These are phyloP conservation scores for Grantiella picta DNA, from an alignment of 2,113 vertebrate species.

Conservation along the genomic window DNA sequence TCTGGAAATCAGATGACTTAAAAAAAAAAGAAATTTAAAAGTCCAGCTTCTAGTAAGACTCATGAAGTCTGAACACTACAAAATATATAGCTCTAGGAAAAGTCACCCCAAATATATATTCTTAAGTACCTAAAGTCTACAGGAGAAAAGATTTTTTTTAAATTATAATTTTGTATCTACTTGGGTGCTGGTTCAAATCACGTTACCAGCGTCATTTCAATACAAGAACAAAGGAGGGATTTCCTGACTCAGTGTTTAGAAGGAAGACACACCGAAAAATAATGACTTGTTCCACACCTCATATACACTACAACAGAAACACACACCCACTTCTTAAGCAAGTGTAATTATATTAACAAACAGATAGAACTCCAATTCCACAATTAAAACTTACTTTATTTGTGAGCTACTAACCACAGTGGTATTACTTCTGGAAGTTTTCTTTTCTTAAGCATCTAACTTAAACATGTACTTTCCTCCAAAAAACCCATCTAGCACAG, in stretches of 20 bases:
- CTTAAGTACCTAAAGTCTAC: neutral
- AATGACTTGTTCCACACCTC: neutral
- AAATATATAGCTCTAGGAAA: neutral
- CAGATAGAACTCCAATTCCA: neutral
- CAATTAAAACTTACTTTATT: neutral
- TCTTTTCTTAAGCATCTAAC: neutral
- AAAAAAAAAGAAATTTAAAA: neutral
- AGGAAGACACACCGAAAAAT: neutral
- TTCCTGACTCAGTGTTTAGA: neutral
- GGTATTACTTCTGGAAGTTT: neutral
- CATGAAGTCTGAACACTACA: neutral
- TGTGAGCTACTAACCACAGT: neutral
- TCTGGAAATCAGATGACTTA: neutral
- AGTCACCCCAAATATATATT: neutral
- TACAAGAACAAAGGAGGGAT: neutral
- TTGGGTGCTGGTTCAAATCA: neutral
- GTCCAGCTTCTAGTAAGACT: neutral
- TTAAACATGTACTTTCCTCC: neutral
- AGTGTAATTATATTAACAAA: neutral
- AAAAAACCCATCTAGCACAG: neutral
- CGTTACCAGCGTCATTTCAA: accelerated
- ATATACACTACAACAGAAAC: neutral
- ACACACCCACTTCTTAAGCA: neutral
- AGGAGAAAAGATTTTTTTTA: neutral
- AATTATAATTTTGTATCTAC: neutral